phyloP scores from a whole-genome alignment of 2,888 invertebrate species.

The Acanthacorydalis orientalis region DNA sequence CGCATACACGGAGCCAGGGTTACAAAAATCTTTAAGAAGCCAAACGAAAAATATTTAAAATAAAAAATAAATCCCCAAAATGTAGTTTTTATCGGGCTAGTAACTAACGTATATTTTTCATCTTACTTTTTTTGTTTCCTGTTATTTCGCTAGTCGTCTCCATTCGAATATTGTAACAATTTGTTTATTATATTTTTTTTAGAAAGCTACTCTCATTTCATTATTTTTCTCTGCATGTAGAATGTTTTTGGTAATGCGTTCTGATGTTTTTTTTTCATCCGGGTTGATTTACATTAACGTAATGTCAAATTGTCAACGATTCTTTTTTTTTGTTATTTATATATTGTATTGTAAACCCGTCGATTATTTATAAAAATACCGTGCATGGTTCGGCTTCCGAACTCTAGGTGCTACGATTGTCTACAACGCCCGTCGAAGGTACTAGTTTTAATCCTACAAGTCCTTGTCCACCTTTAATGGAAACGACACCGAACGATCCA shows the following conservation, averaged over 20 bases:
- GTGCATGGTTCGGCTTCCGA: background rate
- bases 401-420: constrained; percentile 4
- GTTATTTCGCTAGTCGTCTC: too few species aligned
- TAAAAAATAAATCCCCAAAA: too few species aligned
- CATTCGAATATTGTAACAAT: too few species aligned
- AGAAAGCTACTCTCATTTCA: too few species aligned
- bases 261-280: background rate
- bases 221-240: constrained; percentile 2
- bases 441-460: constrained; percentile 2
- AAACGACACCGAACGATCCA: constrained; percentile 1
- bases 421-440: constrained; percentile 4
- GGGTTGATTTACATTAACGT: background rate
- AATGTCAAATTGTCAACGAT: too few species aligned
- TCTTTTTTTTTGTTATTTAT: background rate
- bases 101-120: too few species aligned
- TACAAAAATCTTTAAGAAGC: too few species aligned
- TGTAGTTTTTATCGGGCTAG: too few species aligned
- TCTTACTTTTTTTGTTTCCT: too few species aligned
- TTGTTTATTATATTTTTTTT: too few species aligned
- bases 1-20: too few species aligned
- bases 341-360: background rate
- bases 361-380: background rate
- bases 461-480: constrained; percentile 1
- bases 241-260: background rate
- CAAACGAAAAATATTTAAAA: too few species aligned